Evolutionary conservation across 2,888 invertebrate genomes (phyloP).

Genomic region (Pterostichus niger): DNA sequence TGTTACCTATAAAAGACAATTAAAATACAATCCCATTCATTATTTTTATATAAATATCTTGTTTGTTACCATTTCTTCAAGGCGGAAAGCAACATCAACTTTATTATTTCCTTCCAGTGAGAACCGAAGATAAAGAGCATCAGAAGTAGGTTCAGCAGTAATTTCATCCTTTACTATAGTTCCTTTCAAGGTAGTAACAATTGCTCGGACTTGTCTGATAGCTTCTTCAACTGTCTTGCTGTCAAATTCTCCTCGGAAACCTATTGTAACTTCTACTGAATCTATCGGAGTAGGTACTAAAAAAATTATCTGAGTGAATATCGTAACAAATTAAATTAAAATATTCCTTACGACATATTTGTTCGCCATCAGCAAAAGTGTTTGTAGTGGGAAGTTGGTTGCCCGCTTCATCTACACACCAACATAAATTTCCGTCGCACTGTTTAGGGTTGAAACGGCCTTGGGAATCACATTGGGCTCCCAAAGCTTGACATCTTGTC

Average conservation of each 20-base stretch:
- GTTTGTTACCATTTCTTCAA: constrained; percentile 86
- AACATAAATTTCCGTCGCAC: constrained; percentile 86
- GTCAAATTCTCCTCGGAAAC: constrained; percentile 83
- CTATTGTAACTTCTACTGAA: constrained; percentile 87
- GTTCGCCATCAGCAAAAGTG: constrained; percentile 81
- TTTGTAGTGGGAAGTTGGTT: constrained; percentile 83
- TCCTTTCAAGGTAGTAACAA: constrained; percentile 77
- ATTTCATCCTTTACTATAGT: constrained; percentile 78
- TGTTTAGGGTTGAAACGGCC: constrained; percentile 88
- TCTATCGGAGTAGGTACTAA: constrained; percentile 86
- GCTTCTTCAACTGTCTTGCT: constrained; percentile 78
- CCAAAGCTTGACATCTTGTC: constrained; percentile 77
- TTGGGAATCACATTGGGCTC: constrained; percentile 82
- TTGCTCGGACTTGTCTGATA: constrained; percentile 76
- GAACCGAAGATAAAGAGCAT: constrained; percentile 80
- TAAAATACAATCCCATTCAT: background rate
- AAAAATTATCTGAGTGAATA: constrained; percentile 52
- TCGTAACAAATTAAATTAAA: constrained; percentile 26
- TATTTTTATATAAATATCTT: constrained; percentile 66
- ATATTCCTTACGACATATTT: constrained; percentile 79
- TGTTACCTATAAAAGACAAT: constrained; percentile 74
- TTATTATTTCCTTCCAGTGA: constrained; percentile 86
- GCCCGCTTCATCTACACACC: constrained; percentile 93
- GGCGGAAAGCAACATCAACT: constrained; percentile 88
- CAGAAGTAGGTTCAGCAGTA: constrained; percentile 78